A percentile compares a stretch with the other conserved stretches of the same genome.
phyloP scores from a whole-genome alignment of 2,113 vertebrate species.

The Phaetusa simplex region DNA sequence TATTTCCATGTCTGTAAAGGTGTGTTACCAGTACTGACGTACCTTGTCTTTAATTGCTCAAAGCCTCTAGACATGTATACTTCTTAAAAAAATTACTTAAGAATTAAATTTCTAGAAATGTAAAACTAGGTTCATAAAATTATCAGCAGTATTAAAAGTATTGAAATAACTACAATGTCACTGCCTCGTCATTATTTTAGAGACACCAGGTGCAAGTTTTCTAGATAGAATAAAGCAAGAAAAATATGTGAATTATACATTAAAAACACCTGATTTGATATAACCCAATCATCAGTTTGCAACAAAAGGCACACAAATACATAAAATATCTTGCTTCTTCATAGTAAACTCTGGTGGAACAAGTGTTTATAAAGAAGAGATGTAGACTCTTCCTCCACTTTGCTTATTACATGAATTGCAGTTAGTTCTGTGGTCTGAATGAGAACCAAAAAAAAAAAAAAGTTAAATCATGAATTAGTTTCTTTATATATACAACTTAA shows the following conservation, averaged over 20 bases:
- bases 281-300: neutral
- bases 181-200: neutral
- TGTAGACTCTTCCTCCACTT: neutral
- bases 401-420: neutral
- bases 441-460: neutral
- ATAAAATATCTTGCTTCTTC: neutral
- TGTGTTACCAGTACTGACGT: accelerated
- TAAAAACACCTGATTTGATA: neutral
- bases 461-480: neutral
- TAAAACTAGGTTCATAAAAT: neutral
- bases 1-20: neutral
- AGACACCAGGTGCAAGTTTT: neutral
- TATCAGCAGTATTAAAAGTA: neutral
- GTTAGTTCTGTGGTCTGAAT: neutral
- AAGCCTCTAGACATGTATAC: neutral
- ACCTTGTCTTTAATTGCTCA: neutral
- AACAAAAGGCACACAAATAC: neutral
- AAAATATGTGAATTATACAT: neutral
- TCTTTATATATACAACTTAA: neutral
- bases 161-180: neutral
- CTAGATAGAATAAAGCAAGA: neutral
- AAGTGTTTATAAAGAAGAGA: neutral
- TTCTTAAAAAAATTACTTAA: neutral
- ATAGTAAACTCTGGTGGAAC: neutral
- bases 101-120: neutral